Base-by-base conservation (phyloP, 2,888 invertebrate genomes). In the Didymodactylos carnosus region DNA sequence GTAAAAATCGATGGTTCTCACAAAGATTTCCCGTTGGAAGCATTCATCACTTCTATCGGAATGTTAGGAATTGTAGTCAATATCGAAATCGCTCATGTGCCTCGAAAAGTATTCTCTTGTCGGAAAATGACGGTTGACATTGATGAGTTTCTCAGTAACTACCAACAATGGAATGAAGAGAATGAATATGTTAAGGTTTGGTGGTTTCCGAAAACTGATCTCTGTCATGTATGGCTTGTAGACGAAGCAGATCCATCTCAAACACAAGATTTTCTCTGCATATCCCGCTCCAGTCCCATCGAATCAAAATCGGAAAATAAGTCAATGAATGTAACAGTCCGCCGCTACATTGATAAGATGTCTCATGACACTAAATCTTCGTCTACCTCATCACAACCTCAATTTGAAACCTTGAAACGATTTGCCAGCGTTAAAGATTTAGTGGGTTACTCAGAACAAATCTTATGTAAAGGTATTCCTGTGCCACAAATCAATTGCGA, bases 221-320 rank as follows among this genome's bases (percentile, higher is more conserved):
- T 70, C 23, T 70, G 70, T 29, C 70, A 70, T 39, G 70, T 70
- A 39, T 70, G 70, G 70, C 70, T 70, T n/a, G 70, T 70, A 10
- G 25, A 70, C 19, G 70, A 70, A 23, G 25, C 70, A n/a, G 39
- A n/a, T 27, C 25, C 8, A 19, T 8, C 23, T 8, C 14, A 25
- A 29, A 7, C 8, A 10, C 10, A 23, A 70, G 14, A 70, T 16
- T 70, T 70, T 39, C 14, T 40, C 10, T 8, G 10, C 13, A 40
- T 13, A 13, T 13, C 40, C 8, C 10, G 40, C 13, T 8, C 8
- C 13, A 40, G 10, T 40, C 13, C 13, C 10, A 8, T 40, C 10
- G 40, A 40, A 40, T 40, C 40, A 11, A 40, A 8, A 8, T 40
- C 8, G 8, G 40, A 40, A 40, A 8, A 13, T 40, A 8, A 40